Conservation (phyloP, 2,113 vertebrate genomes). For the Motacilla tschutschensis region DNA sequence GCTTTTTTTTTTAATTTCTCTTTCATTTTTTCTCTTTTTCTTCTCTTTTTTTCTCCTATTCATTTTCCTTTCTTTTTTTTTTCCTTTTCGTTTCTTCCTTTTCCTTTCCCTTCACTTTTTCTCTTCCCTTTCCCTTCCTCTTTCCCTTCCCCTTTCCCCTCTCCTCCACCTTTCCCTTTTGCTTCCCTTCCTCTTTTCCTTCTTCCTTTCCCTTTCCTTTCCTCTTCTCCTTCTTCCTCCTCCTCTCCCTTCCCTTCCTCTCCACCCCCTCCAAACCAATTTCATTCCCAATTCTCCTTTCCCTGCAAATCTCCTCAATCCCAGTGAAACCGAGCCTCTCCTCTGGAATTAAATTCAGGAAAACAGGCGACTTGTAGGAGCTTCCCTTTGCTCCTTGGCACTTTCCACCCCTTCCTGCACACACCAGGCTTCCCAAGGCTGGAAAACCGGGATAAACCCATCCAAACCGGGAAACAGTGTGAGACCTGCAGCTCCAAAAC, state of each 20-base stretch:
- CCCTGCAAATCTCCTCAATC: background rate
- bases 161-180: background rate
- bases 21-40: background rate
- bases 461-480: background rate
- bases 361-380: background rate
- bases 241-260: background rate
- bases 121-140: too few relatives aligned
- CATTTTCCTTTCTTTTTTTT: background rate
- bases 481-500: background rate
- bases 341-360: background rate
- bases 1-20: background rate
- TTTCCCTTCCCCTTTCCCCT: background rate
- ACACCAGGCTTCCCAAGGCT: fast-evolving
- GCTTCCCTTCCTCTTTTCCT: background rate
- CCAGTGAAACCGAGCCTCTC: background rate
- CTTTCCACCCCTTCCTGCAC: background rate
- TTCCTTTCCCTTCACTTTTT: background rate
- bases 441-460: background rate
- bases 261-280: background rate
- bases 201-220: background rate
- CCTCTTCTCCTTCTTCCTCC: background rate
- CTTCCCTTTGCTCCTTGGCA: background rate
- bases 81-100: background rate
- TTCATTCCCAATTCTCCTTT: background rate
- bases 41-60: fast-evolving